phyloP scores from a whole-genome alignment of 1,140 invertebrate species.

The Rhopalosiphum maidis region DNA sequence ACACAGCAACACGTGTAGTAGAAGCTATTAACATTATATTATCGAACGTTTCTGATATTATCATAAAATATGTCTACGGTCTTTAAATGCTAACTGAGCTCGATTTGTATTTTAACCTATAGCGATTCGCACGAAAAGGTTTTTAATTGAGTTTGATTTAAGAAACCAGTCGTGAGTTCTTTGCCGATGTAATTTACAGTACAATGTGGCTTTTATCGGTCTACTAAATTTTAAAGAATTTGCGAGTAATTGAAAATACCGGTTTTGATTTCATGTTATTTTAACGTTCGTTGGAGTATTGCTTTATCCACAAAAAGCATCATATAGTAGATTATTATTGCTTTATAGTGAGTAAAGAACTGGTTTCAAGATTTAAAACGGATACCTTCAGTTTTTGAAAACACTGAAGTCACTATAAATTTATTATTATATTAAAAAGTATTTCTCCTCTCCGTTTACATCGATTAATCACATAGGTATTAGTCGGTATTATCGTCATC shows the following conservation, averaged over 20 bases:
- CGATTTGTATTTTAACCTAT: not conserved
- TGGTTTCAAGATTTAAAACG: conserved; percentile 27
- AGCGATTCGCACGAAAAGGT: conserved; percentile 12
- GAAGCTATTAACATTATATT: not conserved
- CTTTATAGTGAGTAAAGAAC: conserved; percentile 15
- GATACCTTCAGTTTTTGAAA: conserved; percentile 49
- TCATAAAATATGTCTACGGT: not conserved
- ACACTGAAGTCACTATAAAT: conserved; percentile 14
- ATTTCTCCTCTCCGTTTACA: not conserved
- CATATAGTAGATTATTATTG: conserved; percentile 28
- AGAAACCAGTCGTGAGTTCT: conserved; percentile 23
- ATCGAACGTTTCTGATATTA: conserved; percentile 8
- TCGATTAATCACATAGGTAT: conserved; percentile 33
- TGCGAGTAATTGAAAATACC: conserved; percentile 50
- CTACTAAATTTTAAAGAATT: conserved; percentile 43
- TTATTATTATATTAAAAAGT: conserved; percentile 3
- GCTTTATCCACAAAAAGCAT: not conserved
- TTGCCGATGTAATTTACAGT: conserved; percentile 1
- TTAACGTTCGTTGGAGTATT: not conserved
- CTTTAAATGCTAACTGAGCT: not conserved
- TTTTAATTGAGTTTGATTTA: not conserved
- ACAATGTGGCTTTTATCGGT: conserved; percentile 42
- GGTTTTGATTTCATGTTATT: conserved; percentile 29
- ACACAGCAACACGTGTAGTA: not conserved
- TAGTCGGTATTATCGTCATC: not conserved